Conservation (phyloP, 2,888 invertebrate species). For the Corythucha ciliata region DNA sequence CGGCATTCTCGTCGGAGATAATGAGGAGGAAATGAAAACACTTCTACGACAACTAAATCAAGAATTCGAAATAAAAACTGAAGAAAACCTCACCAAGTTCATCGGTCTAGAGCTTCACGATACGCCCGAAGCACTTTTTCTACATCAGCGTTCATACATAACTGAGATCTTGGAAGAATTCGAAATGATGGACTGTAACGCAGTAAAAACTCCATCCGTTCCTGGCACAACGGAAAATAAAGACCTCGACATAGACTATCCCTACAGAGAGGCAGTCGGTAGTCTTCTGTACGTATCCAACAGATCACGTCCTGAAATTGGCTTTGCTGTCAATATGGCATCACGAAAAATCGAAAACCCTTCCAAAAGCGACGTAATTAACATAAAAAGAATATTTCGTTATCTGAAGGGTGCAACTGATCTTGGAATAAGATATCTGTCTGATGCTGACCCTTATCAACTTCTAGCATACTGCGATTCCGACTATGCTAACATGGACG, state of each 20-base stretch:
- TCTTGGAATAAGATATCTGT: constrained; percentile 23
- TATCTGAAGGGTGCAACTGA: constrained; percentile 27
- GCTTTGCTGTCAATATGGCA: constrained; percentile 26
- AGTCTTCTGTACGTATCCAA: constrained; percentile 28
- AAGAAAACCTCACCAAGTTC: constrained; percentile 26
- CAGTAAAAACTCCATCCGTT: constrained; percentile 16
- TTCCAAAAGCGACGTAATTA: constrained; percentile 23
- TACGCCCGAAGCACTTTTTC: constrained; percentile 16
- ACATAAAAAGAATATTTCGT: constrained; percentile 28
- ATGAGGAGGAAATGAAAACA: constrained; percentile 24
- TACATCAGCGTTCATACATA: constrained; percentile 26
- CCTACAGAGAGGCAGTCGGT: constrained; percentile 32
- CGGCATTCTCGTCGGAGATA: constrained; percentile 19
- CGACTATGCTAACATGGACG: constrained; percentile 26
- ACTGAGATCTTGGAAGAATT: constrained; percentile 27
- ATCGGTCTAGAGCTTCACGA: constrained; percentile 28
- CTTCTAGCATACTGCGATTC: constrained; percentile 27
- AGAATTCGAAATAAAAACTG: constrained; percentile 31
- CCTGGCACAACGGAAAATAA: background rate
- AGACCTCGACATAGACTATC: constrained; percentile 6
- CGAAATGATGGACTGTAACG: constrained; percentile 26
- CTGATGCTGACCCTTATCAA: background rate
- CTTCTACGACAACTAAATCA: constrained; percentile 26
- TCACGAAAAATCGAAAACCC: constrained; percentile 30
- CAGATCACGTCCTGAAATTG: constrained; percentile 27